A percentile compares a stretch with the other conserved stretches of the same genome.
These are phyloP conservation scores for Chrysolina oricalcia DNA, from an alignment of 2,888 invertebrate species.

Conservation along the genomic window DNA sequence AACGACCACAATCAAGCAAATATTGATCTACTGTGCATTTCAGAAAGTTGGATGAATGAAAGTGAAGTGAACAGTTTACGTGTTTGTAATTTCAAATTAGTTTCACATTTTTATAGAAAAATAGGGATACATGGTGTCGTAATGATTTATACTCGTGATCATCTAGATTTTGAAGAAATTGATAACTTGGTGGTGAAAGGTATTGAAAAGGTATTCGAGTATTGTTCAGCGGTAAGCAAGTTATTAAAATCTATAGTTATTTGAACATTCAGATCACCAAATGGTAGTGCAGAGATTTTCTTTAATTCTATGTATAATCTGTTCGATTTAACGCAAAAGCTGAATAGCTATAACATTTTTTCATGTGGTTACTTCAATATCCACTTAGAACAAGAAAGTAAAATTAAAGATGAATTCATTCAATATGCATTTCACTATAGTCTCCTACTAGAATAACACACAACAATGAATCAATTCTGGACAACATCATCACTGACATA, in stretches of 20 bases:
- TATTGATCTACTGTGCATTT: constrained; percentile 20
- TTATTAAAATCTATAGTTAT: not conserved
- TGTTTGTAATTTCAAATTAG: constrained; percentile 6
- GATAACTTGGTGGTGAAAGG: constrained; percentile 1
- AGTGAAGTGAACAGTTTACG: constrained; percentile 23
- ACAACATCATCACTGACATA: not conserved
- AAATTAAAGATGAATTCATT: no score
- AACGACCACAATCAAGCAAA: constrained; percentile 10
- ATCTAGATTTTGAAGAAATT: not conserved
- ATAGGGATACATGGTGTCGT: not conserved
- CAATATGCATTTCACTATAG: not conserved
- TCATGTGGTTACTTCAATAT: no score
- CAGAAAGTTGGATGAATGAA: constrained; percentile 20
- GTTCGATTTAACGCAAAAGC: not conserved
- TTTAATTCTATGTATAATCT: no score
- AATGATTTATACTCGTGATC: not conserved
- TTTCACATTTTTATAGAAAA: not conserved
- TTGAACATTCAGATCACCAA: not conserved
- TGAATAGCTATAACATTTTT: not conserved
- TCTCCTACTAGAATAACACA: not conserved
- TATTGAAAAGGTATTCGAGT: not conserved
- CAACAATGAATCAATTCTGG: no score
- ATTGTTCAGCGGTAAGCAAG: constrained; percentile 6
- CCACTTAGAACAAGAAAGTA: no score
- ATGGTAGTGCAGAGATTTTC: no score